Evolutionary conservation across 2,888 invertebrate genomes (phyloP).

Genomic region (Lasioglossum marginatum): DNA sequence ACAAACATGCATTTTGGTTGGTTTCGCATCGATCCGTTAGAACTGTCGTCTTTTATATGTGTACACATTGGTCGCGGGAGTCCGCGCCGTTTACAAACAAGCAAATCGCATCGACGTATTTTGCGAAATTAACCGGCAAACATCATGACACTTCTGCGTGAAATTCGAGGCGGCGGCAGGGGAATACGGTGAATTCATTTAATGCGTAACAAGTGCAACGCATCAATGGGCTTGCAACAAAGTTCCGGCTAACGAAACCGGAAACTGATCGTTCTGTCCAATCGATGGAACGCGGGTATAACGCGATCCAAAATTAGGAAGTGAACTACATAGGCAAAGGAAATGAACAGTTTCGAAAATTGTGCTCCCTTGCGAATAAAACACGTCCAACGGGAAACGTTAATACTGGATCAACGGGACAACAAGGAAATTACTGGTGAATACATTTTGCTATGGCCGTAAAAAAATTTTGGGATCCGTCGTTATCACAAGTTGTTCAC

Average conservation of each 20-base stretch:
- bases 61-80: too few relatives aligned
- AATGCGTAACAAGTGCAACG: not conserved
- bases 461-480: not conserved
- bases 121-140: constrained; percentile 1
- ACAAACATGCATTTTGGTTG: constrained; percentile 13
- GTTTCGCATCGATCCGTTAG: not conserved
- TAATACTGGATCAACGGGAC: not conserved
- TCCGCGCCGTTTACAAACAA: constrained; percentile 1
- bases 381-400: not conserved
- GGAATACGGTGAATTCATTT: constrained; percentile 33
- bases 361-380: not conserved
- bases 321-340: not conserved
- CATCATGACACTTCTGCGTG: constrained; percentile 12
- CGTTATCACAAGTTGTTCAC: not conserved
- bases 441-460: not conserved
- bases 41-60: not conserved
- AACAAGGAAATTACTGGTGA: not conserved
- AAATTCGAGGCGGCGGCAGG: constrained; percentile 9
- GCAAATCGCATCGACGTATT: not conserved
- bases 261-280: not conserved
- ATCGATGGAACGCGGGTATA: not conserved
- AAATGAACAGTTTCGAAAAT: not conserved
- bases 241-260: not conserved
- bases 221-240: constrained; percentile 24
- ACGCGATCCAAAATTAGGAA: not conserved